Conservation (phyloP, 2,113 vertebrate species). For the Chlorocebus sabaeus region DNA sequence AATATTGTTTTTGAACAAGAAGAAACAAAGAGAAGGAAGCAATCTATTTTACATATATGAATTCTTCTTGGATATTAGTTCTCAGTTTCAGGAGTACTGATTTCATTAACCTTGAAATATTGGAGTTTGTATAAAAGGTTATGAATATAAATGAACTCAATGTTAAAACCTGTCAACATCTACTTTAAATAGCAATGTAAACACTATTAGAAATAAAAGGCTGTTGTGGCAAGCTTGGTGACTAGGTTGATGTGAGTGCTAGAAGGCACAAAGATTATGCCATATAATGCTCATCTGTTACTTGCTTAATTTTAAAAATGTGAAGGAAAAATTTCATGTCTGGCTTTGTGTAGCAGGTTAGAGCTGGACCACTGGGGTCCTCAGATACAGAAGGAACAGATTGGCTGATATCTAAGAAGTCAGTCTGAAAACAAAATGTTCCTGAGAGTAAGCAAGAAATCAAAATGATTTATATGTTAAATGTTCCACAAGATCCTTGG, state of each 20-base stretch:
- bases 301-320: slow-evolving; percentile 6
- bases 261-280: not conserved
- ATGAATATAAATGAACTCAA: slow-evolving; percentile 34
- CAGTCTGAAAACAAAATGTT: not conserved
- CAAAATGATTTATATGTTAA: not conserved
- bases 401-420: not conserved
- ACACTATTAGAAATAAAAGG: not conserved
- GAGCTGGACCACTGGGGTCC: not conserved
- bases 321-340: not conserved
- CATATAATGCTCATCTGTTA: not conserved
- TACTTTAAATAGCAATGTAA: not conserved
- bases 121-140: slow-evolving; percentile 13
- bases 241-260: not conserved
- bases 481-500: not conserved
- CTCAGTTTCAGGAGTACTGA: slow-evolving; percentile 2
- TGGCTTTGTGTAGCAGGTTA: not conserved
- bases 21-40: not conserved
- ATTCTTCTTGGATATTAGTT: slow-evolving; percentile 28
- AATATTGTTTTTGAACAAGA: not conserved
- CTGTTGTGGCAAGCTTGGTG: not conserved
- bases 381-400: not conserved
- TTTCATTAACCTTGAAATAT: slow-evolving; percentile 65
- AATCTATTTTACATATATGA: not conserved
- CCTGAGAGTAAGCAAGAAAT: not conserved
- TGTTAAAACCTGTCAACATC: slow-evolving; percentile 1